phyloP scores from a whole-genome alignment of 2,888 invertebrate species.

The Synergus itoensis region DNA sequence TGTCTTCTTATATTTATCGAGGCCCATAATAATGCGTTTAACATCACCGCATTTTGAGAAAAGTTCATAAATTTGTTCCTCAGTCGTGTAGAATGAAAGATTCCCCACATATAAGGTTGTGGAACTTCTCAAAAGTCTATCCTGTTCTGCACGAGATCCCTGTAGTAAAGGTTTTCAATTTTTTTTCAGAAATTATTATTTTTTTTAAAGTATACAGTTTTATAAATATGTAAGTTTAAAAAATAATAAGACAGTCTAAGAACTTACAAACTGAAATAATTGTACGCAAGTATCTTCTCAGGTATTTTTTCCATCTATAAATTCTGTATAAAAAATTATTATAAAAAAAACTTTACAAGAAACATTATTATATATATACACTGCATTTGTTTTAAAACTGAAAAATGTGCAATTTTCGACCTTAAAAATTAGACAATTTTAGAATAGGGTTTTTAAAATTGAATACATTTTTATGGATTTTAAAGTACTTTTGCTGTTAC shows the following conservation, averaged over 20 bases:
- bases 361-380: background rate
- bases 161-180: slow-evolving; percentile 70
- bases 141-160: slow-evolving; percentile 95
- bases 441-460: background rate
- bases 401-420: background rate
- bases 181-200: no score
- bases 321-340: background rate
- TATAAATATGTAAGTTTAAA: background rate
- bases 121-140: slow-evolving; percentile 85
- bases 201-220: background rate
- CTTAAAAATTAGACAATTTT: background rate
- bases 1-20: slow-evolving; percentile 98
- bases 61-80: slow-evolving; percentile 98
- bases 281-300: background rate
- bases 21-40: slow-evolving; percentile 96
- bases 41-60: slow-evolving; percentile 98
- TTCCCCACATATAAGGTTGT: slow-evolving; percentile 98
- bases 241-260: background rate
- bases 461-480: no score
- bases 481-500: no score
- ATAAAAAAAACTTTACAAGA: background rate
- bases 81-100: slow-evolving; percentile 98
- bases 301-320: background rate
- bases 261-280: background rate
- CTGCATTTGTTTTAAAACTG: background rate